Evolutionary conservation across 2,113 vertebrate genomes (phyloP).

Genomic region (Ceyx margarethae): DNA sequence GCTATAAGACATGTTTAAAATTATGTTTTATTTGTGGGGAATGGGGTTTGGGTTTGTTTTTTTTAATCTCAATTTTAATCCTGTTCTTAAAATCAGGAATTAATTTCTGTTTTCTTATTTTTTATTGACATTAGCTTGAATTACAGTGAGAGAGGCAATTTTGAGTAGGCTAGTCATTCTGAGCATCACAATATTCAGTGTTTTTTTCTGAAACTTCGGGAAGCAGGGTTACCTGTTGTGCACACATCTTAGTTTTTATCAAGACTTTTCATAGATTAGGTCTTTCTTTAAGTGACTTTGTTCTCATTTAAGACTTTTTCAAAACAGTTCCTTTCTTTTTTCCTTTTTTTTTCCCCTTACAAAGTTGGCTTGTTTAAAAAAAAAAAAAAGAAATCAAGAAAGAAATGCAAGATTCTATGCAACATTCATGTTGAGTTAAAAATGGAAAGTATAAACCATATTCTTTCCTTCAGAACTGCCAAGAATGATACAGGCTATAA

Average conservation of each 20-base stretch:
- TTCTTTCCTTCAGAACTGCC: slow-evolving; percentile 76
- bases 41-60: not conserved
- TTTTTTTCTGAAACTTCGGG: slow-evolving; percentile 61
- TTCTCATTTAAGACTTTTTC: slow-evolving; percentile 61
- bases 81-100: slow-evolving; percentile 39
- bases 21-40: slow-evolving; percentile 26
- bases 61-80: not conserved
- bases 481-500: slow-evolving; percentile 77
- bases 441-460: slow-evolving; percentile 76
- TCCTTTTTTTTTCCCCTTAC: slow-evolving; percentile 6
- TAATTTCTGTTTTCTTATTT: slow-evolving; percentile 13
- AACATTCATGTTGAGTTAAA: slow-evolving; percentile 80
- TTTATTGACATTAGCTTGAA: not conserved
- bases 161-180: not conserved
- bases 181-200: slow-evolving; percentile 1
- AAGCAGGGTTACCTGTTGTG: slow-evolving; percentile 73
- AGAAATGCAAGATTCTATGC: slow-evolving; percentile 87
- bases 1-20: slow-evolving; percentile 9
- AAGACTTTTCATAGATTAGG: slow-evolving; percentile 22
- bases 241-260: slow-evolving; percentile 26
- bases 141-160: slow-evolving; percentile 5
- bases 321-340: slow-evolving; percentile 50
- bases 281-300: slow-evolving; percentile 37
- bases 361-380: slow-evolving; percentile 63
- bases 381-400: not conserved